Percentiles rank a stretch among this genome's conserved stretches.
phyloP scores from a whole-genome alignment of 2,797 vertebrate genomes.

The Tympanoctomys barrerae region DNA sequence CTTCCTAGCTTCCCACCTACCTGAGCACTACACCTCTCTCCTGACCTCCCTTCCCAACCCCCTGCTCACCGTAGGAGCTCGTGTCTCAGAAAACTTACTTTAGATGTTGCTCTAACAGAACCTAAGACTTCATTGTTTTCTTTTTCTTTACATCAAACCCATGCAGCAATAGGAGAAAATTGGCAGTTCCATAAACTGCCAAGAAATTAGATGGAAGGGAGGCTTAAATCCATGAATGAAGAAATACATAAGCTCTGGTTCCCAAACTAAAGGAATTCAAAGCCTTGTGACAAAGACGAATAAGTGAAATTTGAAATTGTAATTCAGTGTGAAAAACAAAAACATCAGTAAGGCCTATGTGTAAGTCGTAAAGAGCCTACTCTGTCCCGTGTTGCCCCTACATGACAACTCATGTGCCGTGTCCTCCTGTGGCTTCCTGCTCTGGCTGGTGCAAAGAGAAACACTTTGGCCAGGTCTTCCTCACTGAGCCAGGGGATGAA shows the following conservation, averaged over 20 bases:
- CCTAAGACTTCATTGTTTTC: neutral
- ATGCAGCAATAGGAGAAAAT: neutral
- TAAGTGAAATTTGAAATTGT: neutral
- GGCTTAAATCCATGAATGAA: neutral
- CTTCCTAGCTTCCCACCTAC: too few species aligned
- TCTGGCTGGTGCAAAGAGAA: rapidly evolving
- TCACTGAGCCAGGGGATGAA: neutral
- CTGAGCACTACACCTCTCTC: rapidly evolving
- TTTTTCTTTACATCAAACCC: neutral
- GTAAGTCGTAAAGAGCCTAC: neutral
- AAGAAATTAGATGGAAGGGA: neutral
- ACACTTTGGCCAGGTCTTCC: too few species aligned
- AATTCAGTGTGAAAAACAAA: neutral
- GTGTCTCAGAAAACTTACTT: neutral
- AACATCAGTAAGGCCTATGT: neutral
- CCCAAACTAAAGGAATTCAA: neutral
- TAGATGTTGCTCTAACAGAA: neutral
- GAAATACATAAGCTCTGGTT: neutral
- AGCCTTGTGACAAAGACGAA: neutral
- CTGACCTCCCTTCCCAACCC: too few species aligned
- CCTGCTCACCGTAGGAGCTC: rapidly evolving
- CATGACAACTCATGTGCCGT: too few species aligned
- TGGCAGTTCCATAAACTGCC: neutral
- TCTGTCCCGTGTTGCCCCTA: neutral
- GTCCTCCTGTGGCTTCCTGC: too few species aligned